Conservation (phyloP, 92 coral and sea anemone species). For the Actinostola sp. region DNA sequence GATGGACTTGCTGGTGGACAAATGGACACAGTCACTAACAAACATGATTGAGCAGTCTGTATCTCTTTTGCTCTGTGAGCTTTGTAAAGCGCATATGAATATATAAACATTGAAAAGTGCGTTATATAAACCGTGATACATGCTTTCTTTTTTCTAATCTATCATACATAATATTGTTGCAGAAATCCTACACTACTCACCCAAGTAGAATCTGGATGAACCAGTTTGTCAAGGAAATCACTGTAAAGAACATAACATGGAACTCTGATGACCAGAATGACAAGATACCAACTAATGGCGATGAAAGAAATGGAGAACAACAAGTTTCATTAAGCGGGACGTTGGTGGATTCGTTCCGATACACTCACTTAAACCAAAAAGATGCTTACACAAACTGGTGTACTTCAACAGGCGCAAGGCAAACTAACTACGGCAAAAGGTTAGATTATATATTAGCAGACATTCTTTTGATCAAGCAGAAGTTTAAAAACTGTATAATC, state of each 20-base stretch:
- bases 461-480: conserved; percentile 46
- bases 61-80: no score
- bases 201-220: conserved; percentile 94
- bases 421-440: conserved; percentile 94
- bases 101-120: no score
- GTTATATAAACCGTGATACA: no score
- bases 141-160: no score
- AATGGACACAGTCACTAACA: no score
- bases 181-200: conserved; percentile 74
- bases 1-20: no score
- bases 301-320: conserved; percentile 9
- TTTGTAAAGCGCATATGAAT: no score
- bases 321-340: conserved; percentile 24
- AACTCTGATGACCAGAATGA: not conserved
- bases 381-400: conserved; percentile 96
- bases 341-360: conserved; percentile 81
- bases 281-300: not conserved
- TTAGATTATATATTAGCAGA: conserved; percentile 93
- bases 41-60: no score
- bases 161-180: not conserved
- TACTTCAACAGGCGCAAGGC: conserved; percentile 90
- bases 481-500: conserved; percentile 74
- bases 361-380: conserved; percentile 73
- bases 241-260: not conserved
- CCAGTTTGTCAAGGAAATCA: conserved; percentile 50